Conservation (phyloP, 2,113 vertebrate genomes). For the Forbesichthys papilliferus region DNA sequence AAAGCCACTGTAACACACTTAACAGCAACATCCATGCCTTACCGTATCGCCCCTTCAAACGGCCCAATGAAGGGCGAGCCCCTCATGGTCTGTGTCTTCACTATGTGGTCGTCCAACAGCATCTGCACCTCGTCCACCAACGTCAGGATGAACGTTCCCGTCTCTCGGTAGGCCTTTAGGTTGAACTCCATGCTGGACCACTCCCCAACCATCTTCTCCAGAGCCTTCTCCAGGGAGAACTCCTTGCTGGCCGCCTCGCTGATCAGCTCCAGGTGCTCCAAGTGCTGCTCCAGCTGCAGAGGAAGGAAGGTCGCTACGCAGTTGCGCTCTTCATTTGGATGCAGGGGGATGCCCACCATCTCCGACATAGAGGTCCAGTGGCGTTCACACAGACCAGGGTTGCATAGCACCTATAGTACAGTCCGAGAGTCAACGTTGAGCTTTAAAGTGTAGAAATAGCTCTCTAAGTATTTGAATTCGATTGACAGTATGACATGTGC, state of each 20-base stretch:
- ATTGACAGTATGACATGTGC: too few species aligned
- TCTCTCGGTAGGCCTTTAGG: conserved; percentile 81
- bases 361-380: conserved; percentile 85
- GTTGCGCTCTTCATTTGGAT: conserved; percentile 71
- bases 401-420: conserved; percentile 79
- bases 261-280: conserved; percentile 78
- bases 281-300: conserved; percentile 77
- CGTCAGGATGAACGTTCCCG: conserved; percentile 83
- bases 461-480: too few species aligned
- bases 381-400: conserved; percentile 81
- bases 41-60: conserved; percentile 83
- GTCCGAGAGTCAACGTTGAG: background rate
- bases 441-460: too few species aligned
- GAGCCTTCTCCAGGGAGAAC: conserved; percentile 82
- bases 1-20: background rate
- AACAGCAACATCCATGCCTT: conserved; percentile 25
- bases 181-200: conserved; percentile 82
- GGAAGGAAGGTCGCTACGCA: conserved; percentile 77
- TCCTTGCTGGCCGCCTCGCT: conserved; percentile 87
- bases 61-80: conserved; percentile 87
- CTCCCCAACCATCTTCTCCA: conserved; percentile 84
- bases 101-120: conserved; percentile 87
- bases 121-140: conserved; percentile 86
- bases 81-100: conserved; percentile 89
- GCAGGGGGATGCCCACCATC: conserved; percentile 71